Conservation (phyloP, 2,797 vertebrate genomes). For the Oryzias dopingdopingensis region DNA sequence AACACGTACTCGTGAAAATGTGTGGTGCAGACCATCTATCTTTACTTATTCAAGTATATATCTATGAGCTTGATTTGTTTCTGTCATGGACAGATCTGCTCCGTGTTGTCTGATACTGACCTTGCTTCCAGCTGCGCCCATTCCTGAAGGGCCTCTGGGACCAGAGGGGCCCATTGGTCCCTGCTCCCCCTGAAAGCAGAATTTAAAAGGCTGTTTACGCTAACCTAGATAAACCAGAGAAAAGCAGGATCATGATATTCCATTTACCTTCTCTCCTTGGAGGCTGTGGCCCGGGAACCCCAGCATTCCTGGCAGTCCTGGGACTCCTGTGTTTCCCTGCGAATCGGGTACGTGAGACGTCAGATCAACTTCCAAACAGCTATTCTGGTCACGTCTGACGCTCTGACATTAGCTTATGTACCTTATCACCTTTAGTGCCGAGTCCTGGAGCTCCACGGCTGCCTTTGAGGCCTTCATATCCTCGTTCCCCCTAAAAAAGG, state of each 20-base stretch:
- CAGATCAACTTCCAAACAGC: conserved; percentile 9
- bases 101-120: conserved; percentile 38
- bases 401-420: conserved; percentile 36
- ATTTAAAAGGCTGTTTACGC: neutral
- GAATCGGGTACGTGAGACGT: conserved; percentile 27
- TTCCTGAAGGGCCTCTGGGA: conserved; percentile 70
- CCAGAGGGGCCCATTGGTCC: conserved; percentile 71
- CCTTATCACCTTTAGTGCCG: conserved; percentile 85
- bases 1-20: no score
- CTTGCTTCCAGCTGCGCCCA: conserved; percentile 73
- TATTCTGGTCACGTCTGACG: no score
- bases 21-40: no score
- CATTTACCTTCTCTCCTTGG: conserved; percentile 82
- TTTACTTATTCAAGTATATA: neutral
- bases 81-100: no score
- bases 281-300: conserved; percentile 80
- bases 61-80: no score
- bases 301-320: conserved; percentile 75
- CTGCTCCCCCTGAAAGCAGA: conserved; percentile 65
- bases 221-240: neutral
- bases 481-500: conserved; percentile 81
- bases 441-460: conserved; percentile 72
- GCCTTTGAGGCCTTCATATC: conserved; percentile 79
- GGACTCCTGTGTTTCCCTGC: conserved; percentile 80
- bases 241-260: neutral